Evolutionary conservation across 37 sponge, comb jelly and placozoan genomes (phyloP), one percentile per base, ranked within the genome.

Genomic region (Tethya wilhelma): DNA sequence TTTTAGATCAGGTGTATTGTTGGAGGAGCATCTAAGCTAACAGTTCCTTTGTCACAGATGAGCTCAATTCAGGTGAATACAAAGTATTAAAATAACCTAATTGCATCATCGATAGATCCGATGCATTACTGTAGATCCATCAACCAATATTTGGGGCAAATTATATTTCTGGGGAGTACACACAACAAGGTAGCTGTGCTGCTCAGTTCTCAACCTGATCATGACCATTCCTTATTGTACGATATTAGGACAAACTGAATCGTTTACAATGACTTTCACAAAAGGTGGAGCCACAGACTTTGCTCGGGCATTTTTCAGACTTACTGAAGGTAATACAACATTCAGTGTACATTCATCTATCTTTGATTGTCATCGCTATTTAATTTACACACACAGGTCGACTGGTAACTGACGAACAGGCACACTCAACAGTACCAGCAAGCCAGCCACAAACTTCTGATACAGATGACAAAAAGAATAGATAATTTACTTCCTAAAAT

Each of bases 121-220:
- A 30, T 68, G 32, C 12, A n/a, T 38, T 36, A 20, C 37, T 71
- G 32, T 38, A 87, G 87, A 58, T 87, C 11, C 88, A 87, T 56
- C 88, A 87, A 38, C 88, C 88, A 6, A 87, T 87, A 74, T 87
- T 87, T 68, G 69, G 88, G 29, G 82, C 88, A 17, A 87, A 87
- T 53, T 87, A 87, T 31, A 87, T 87, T 37, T 22, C 22, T 32
- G 82, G 75, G 37, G 88, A 87, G 28, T 81, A 69, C 42, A 25
- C 4, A 9, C 37, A 58, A 4, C 58, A 68, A 67, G 82, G 88
- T 81, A 87, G 2, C 32, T 56, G 44, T 31, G 9, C 40, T 36
- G 36, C 39, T 14, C 11, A 67, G 29, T 5, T 37, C 6, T 9
- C 39, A 36, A 26, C 12, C 6, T 7, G 40, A 6, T 14, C 67